Percentiles rank a stretch among this genome's conserved stretches.
Evolutionary conservation across 2,888 invertebrate genomes (phyloP).

Genomic region (Balanococcus diminutus): DNA sequence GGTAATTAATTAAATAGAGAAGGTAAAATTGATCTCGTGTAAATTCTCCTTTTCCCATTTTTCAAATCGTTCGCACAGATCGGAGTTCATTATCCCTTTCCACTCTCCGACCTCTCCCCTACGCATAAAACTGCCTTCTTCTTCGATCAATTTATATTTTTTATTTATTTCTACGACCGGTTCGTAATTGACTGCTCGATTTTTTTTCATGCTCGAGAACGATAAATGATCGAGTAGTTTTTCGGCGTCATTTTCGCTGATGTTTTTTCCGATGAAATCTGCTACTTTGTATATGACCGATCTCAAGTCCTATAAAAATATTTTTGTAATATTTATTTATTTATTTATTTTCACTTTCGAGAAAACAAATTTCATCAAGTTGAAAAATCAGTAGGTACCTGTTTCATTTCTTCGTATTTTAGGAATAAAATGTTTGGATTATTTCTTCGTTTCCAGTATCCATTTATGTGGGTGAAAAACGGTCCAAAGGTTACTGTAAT

Average conservation of each 20-base stretch:
- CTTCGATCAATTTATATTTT: slow-evolving; percentile 60
- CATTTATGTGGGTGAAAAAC: slow-evolving; percentile 68
- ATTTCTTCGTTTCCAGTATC: slow-evolving; percentile 70
- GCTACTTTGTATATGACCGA: slow-evolving; percentile 62
- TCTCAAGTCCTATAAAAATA: slow-evolving; percentile 61
- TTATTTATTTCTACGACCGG: slow-evolving; percentile 60
- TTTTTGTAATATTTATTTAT: too few relatives aligned
- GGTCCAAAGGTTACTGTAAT: slow-evolving; percentile 62
- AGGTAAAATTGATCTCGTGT: slow-evolving; percentile 59
- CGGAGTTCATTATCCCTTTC: slow-evolving; percentile 61
- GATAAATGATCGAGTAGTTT: slow-evolving; percentile 63
- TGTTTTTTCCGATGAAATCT: slow-evolving; percentile 62
- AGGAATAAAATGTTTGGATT: slow-evolving; percentile 77
- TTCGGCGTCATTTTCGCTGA: slow-evolving; percentile 61
- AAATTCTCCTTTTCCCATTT: slow-evolving; percentile 62
- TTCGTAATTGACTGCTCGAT: slow-evolving; percentile 67
- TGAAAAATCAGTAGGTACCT: slow-evolving; percentile 60
- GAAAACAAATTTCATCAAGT: too few relatives aligned
- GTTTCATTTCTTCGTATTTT: slow-evolving; percentile 82
- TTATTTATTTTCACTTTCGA: too few relatives aligned
- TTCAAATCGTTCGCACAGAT: slow-evolving; percentile 63
- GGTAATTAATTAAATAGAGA: background rate
- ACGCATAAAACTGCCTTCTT: slow-evolving; percentile 60
- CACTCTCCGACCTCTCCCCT: slow-evolving; percentile 63
- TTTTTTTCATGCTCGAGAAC: slow-evolving; percentile 67